Evolutionary conservation across 2,797 vertebrate genomes (phyloP), one percentile per base, ranked within the genome.

Genomic region (Crax fasciolata): DNA sequence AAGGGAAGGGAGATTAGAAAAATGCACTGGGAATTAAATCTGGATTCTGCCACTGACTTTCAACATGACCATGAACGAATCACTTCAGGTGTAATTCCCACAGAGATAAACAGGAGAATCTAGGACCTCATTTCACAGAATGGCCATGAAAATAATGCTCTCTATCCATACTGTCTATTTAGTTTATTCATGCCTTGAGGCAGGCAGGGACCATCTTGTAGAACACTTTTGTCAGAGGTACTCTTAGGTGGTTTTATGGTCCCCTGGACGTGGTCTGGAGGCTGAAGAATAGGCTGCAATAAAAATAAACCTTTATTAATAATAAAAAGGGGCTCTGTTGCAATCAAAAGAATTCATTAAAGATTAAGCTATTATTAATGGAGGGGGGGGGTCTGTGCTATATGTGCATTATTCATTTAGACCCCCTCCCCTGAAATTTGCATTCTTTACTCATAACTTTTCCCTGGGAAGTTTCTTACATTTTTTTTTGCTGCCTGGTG

Each of bases 401-500:
- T 54, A 24, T 68, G 9, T 49, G 65, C 18, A 7, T 83, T 82
- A 65, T 61, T 71, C 24, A 12, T 65, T 25, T 66, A 80, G 52
- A 58, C 11, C 21, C 25, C 20, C 1, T 62, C 23, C 59, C 25
- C 35, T 51, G 38, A 89, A 85, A 27, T 62, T 52, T 27, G 52
- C 19, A 15, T 86, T 95, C 93, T 84, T 96, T 95, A 96, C 92
- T 96, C 84, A 81, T 88, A 80, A 80, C 81, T 84, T 94, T 93
- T 83, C 25, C 65, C 43, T 49, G 1, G 2, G 79, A 91, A 86
- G 57, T 90, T 91, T 94, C 52, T 87, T 15, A 23, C 87, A 91
- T 57, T 90, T 96, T 96, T 32, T 75, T 94, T 94, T 87, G 84
- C 46, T 74, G 46, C 73, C 57, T 67, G 59, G 62, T 3, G 23